phyloP scores from a whole-genome alignment of 2,113 vertebrate species.

The Ahaetulla prasina region DNA sequence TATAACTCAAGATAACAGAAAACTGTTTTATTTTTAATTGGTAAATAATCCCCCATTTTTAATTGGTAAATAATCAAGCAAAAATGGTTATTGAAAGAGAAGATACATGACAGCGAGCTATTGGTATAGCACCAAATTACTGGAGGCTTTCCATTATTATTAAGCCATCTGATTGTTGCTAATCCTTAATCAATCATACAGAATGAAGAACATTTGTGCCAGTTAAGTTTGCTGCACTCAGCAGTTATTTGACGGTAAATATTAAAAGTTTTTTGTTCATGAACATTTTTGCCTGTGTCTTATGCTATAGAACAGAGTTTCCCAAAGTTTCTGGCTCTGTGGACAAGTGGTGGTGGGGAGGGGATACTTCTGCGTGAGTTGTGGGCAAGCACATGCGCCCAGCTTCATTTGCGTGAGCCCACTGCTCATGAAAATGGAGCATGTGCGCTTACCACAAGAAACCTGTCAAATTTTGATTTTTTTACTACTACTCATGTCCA shows the following conservation, averaged over 20 bases:
- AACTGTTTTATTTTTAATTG: background rate
- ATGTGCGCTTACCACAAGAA: background rate
- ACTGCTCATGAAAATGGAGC: no score
- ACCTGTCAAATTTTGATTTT: background rate
- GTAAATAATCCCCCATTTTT: background rate
- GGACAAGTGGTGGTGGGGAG: no score
- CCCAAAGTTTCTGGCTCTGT: no score
- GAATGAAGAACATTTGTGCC: background rate
- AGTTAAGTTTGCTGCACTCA: background rate
- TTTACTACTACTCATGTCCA: background rate
- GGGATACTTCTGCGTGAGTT: no score
- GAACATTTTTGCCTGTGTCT: background rate
- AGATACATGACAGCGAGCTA: background rate
- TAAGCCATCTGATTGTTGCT: background rate
- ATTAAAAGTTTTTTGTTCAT: background rate
- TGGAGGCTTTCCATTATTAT: background rate
- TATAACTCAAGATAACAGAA: background rate
- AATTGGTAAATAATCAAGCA: background rate
- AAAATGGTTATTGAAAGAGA: background rate
- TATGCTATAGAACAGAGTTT: no score
- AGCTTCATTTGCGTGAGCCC: no score
- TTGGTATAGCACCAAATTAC: background rate
- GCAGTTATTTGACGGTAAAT: background rate
- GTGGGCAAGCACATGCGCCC: no score
- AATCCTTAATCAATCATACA: background rate